Conservation (phyloP, 2,888 invertebrate genomes). For the Drosophila eohydei region DNA sequence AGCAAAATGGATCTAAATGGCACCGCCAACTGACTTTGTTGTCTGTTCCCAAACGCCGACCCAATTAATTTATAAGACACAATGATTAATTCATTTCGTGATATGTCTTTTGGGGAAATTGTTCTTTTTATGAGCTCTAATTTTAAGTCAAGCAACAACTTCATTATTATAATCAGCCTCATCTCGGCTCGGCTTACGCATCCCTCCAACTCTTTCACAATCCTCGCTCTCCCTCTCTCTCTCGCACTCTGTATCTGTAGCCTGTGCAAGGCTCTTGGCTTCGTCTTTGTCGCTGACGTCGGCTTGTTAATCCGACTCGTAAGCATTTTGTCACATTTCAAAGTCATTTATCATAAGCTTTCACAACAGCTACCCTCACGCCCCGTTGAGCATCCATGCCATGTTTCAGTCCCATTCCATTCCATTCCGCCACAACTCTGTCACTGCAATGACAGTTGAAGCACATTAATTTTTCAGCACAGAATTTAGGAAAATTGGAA, state of each 20-base stretch:
- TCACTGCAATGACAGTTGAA: slow-evolving; percentile 75
- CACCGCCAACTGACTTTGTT: slow-evolving; percentile 19
- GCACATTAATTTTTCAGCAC: slow-evolving; percentile 78
- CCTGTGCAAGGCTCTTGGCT: slow-evolving; percentile 35
- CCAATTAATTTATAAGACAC: slow-evolving; percentile 2
- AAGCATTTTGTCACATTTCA: slow-evolving; percentile 83
- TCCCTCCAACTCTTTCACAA: slow-evolving; percentile 41
- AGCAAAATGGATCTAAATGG: slow-evolving; percentile 33
- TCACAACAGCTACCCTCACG: slow-evolving; percentile 68
- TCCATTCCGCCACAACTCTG: slow-evolving; percentile 62
- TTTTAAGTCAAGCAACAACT: slow-evolving; percentile 51
- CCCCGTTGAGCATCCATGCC: slow-evolving; percentile 33
- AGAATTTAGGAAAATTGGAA: slow-evolving; percentile 73
- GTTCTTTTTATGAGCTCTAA: slow-evolving; percentile 4
- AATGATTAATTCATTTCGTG: slow-evolving; percentile 1
- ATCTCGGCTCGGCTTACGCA: slow-evolving; percentile 50
- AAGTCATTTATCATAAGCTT: slow-evolving; percentile 83
- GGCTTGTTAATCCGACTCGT: slow-evolving; percentile 78
- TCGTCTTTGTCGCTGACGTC: slow-evolving; percentile 40
- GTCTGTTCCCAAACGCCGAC: slow-evolving; percentile 21
- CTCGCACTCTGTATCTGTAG: slow-evolving; percentile 19
- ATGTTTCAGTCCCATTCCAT: slow-evolving; percentile 22
- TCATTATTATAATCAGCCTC: slow-evolving; percentile 64
- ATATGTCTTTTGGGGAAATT: background rate
- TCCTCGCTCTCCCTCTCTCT: background rate